phyloP scores from a whole-genome alignment of 2,113 vertebrate genomes.

The Sylvia atricapilla region DNA sequence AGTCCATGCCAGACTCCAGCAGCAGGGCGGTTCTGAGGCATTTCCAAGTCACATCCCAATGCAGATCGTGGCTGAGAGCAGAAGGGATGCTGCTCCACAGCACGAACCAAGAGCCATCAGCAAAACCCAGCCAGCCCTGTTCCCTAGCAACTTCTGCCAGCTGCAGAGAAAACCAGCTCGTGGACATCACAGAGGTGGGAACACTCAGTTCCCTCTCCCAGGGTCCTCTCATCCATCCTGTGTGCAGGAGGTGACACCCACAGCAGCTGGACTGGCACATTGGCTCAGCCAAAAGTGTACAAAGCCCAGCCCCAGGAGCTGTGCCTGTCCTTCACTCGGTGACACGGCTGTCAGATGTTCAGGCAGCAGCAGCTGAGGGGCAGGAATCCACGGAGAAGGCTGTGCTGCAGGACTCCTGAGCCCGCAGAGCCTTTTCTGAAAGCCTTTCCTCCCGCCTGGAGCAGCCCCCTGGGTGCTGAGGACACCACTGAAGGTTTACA shows the following conservation, averaged over 20 bases:
- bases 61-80: background rate
- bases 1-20: background rate
- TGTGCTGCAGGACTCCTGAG: background rate
- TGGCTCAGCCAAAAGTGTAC: background rate
- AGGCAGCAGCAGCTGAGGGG: background rate
- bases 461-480: background rate
- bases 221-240: background rate
- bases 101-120: background rate
- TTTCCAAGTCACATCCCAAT: background rate
- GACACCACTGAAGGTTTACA: background rate
- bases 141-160: slow-evolving; percentile 62
- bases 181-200: background rate
- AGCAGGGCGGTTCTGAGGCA: background rate
- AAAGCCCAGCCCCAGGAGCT: background rate
- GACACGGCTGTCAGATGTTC: background rate
- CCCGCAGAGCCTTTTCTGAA: background rate
- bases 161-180: slow-evolving; percentile 35
- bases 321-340: background rate
- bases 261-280: background rate
- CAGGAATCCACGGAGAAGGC: background rate
- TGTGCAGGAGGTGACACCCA: background rate
- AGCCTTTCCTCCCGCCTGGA: background rate
- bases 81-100: background rate
- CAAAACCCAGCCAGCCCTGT: background rate
- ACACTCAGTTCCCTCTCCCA: background rate